Evolutionary conservation across 2,113 vertebrate genomes (phyloP).

Genomic region (Nesospiza acunhae): DNA sequence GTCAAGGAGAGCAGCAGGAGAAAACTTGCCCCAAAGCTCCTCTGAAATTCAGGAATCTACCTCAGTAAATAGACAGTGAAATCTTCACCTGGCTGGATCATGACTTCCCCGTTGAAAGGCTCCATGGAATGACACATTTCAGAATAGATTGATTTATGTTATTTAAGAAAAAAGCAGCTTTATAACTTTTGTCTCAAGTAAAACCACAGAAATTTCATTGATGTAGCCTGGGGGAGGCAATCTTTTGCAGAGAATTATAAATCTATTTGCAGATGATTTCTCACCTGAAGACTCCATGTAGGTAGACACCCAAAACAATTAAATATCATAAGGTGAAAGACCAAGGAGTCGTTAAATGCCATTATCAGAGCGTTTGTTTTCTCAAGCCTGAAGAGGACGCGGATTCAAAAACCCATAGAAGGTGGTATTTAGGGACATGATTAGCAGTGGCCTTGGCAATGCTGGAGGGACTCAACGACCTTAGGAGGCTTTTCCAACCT

Average conservation of each 20-base stretch:
- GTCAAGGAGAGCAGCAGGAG: neutral
- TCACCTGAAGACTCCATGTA: neutral
- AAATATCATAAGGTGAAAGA: neutral
- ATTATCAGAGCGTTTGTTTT: neutral
- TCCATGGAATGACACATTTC: neutral
- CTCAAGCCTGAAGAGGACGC: neutral
- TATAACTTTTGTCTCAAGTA: neutral
- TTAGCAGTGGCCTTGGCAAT: neutral
- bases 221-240: neutral
- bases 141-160: neutral
- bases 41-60: neutral
- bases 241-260: neutral
- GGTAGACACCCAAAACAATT: neutral
- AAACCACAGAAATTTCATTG: neutral
- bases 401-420: neutral
- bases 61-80: neutral
- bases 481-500: neutral
- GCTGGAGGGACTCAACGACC: neutral
- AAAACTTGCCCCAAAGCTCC: neutral
- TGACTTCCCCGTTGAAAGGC: neutral
- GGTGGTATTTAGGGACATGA: neutral
- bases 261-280: neutral
- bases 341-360: neutral
- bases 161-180: neutral
- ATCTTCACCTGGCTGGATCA: neutral